A percentile compares a stretch with the other conserved stretches of the same genome.
phyloP scores from a whole-genome alignment of 2,113 vertebrate genomes.

The Nyctibius bracteatus region DNA sequence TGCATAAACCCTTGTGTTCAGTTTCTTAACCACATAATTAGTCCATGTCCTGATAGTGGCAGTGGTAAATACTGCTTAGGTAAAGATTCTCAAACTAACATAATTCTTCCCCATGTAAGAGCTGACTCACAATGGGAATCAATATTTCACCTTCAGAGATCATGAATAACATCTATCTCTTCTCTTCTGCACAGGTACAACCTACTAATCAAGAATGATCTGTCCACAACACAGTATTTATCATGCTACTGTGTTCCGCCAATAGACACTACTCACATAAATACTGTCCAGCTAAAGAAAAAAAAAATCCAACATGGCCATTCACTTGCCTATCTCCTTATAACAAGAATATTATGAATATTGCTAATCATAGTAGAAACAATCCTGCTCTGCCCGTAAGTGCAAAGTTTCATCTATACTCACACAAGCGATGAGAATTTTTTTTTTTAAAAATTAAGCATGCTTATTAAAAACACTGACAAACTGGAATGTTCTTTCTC shows the following conservation, averaged over 20 bases:
- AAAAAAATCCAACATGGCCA: not conserved
- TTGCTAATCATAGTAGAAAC: not conserved
- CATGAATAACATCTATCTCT: not conserved
- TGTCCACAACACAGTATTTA: rapidly evolving
- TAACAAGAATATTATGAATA: not conserved
- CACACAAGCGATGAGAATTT: not conserved
- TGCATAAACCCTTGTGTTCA: not conserved
- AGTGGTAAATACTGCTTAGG: not conserved
- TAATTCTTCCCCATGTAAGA: not conserved
- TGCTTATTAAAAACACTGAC: not conserved
- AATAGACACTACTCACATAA: not conserved
- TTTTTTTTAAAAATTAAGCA: not conserved
- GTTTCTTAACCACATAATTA: not conserved
- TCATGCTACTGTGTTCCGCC: not conserved
- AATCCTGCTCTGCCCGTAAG: not conserved
- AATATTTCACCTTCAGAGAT: not conserved
- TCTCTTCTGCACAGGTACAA: not conserved
- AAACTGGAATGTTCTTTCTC: not conserved
- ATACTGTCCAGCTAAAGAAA: not conserved
- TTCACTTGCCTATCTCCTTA: not conserved
- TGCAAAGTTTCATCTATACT: not conserved
- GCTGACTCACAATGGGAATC: not conserved
- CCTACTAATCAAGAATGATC: not conserved
- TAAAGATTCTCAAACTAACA: not conserved
- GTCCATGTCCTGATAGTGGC: not conserved